Evolutionary conservation across 2,113 vertebrate species (phyloP).

Genomic region (Merops nubicus): DNA sequence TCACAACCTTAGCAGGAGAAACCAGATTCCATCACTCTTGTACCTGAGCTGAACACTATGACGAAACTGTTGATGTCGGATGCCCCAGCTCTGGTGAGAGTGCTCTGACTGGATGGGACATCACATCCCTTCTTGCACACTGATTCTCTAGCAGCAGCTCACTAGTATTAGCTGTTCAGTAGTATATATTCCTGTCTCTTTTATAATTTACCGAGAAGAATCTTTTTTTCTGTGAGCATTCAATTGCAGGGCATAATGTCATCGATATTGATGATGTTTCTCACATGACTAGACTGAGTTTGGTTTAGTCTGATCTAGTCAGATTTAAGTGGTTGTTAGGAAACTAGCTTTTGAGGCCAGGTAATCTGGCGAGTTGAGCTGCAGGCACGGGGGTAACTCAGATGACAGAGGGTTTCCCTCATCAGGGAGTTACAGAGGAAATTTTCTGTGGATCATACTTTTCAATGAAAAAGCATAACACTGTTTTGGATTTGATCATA

Average conservation of each 20-base stretch:
- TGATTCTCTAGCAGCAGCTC: not conserved
- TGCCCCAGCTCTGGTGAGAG: not conserved
- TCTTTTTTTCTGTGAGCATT: not conserved
- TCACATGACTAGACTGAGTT: not conserved
- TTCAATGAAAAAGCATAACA: not conserved
- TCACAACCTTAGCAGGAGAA: not conserved
- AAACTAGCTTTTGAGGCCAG: not conserved
- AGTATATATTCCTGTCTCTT: not conserved
- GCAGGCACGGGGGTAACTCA: not conserved
- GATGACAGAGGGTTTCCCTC: not conserved
- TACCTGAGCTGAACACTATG: not conserved
- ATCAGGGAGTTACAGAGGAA: not conserved
- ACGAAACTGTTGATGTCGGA: rapidly evolving
- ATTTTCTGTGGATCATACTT: not conserved
- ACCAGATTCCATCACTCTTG: not conserved
- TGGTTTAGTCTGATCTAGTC: not conserved
- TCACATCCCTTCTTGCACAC: rapidly evolving
- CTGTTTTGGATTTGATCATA: not conserved
- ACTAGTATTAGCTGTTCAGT: not conserved
- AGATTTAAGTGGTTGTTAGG: not conserved
- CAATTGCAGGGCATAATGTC: rapidly evolving
- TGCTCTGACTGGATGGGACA: too few species aligned
- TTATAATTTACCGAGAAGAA: not conserved
- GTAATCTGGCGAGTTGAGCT: not conserved
- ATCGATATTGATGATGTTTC: rapidly evolving